Evolutionary conservation across 2,888 invertebrate genomes (phyloP), one percentile per base, ranked within the genome.

Genomic region (Julus scanicus): DNA sequence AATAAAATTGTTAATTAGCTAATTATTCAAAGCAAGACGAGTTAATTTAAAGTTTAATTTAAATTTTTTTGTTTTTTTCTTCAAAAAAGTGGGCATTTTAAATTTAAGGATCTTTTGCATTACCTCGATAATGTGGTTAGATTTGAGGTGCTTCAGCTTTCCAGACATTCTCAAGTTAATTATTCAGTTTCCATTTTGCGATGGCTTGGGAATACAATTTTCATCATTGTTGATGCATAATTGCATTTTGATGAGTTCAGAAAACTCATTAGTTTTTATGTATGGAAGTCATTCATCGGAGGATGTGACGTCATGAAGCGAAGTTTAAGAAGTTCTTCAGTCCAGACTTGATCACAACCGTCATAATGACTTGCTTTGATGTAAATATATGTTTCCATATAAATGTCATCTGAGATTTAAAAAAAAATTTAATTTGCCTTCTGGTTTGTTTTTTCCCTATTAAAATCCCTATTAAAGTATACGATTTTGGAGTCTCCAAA

Each of bases 221-320:
- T 29, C 71, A 71, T 71, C 29, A 71, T 29, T 71, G 71, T 71
- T 71, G 63, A 8, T 71, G 29, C 29, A 71, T 71, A 71, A 71
- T 71, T 29, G 71, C 29, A 29, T 71, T 71, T 71, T 71, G 29
- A 71, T 71, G 29, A 71, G n/a, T 20, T 71, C 71, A 29, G 29
- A 71, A 71, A 71, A 71, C 9, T 71, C 71, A 29, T 71, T 29
- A 71, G 71, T 71, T 29, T 71, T 71, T 29, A 29, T 63, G 63
- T 63, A n/a, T 71, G 29, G 11, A 71, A 71, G n/a, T 8, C 29
- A 71, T 71, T 71, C 29, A 29, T 29, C 11, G 3, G 11, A 71
- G 71, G 29, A 29, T n/a, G 71, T 71, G 71, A 29, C 71, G 29
- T 37, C 71, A 71, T 71, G 13, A 71, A 29, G 29, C 29, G 29